Evolutionary conservation across 2,113 vertebrate genomes (phyloP).

Genomic region (Crotalus tigris): DNA sequence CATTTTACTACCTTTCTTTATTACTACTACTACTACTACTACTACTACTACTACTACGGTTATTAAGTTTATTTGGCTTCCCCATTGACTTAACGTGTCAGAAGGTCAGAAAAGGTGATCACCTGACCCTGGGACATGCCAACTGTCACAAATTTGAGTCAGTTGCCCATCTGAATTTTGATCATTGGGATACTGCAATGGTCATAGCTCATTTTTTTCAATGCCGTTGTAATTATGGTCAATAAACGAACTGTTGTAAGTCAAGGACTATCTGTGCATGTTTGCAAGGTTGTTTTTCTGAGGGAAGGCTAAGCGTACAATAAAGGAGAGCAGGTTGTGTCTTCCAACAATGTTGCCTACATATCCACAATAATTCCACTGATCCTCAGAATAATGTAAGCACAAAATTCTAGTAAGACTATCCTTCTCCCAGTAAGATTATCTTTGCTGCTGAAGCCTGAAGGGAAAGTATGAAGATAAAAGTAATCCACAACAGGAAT

Average conservation of each 20-base stretch:
- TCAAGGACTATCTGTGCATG: neutral
- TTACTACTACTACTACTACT: no score
- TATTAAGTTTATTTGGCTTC: neutral
- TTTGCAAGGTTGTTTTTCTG: neutral
- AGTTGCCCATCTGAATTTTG: neutral
- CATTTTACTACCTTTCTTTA: neutral
- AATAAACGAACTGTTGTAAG: neutral
- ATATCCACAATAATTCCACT: no score
- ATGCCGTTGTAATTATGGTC: neutral
- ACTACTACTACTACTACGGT: neutral
- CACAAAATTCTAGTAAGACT: no score
- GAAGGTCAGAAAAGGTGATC: neutral
- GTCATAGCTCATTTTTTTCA: neutral
- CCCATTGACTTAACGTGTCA: neutral
- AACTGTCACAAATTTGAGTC: neutral
- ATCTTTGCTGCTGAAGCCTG: neutral
- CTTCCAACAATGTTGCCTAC: neutral
- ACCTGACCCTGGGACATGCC: neutral
- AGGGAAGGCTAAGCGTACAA: neutral
- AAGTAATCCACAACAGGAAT: neutral
- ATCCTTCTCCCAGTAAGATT: no score
- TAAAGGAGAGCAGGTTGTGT: neutral
- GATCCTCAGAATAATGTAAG: no score
- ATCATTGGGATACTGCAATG: neutral
- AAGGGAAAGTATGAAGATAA: neutral